Base-by-base conservation (phyloP, 2,888 invertebrate species). In the Hecatera dysodea region DNA sequence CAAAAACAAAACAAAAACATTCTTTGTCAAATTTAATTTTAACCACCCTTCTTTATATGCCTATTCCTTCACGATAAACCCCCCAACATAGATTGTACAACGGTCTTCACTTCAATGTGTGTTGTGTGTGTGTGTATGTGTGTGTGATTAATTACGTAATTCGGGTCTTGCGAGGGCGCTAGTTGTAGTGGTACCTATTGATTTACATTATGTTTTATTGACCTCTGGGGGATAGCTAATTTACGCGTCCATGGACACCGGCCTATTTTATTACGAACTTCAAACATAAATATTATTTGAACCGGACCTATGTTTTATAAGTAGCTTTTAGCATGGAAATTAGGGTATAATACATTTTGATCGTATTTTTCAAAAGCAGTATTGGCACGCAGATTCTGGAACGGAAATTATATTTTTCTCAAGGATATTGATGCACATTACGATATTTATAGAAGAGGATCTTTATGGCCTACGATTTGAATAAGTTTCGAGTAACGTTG, bases 91-190 rank as follows among this genome's bases (percentile, higher is more conserved):
- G 22, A 59, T 22, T 70, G 36, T 53, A 7, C 39, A 48, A 44
- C 22, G 33, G 22, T 74, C 15, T 65, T 56, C 8, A 11, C 7
- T 17, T 7, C 4, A 0, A 27, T 17, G 68, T 36, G 57, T 36
- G 24, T 15, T 27, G 74, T 67, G 59, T 84, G 85, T 87, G 84
- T 27, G 75, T 67, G 59, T 84, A 85, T 87, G 84, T 83, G 89
- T 88, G 88, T 89, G 59, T 80, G 88, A 89, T 91, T 90, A 91
- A 91, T 91, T 86, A 88, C 89, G 87, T 88, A 88, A 89, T 89
- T 89, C 84, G 64, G 86, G 82, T 81, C 85, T 87, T 83, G 77
- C 66, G 83, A 80, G 87, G 85, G 86, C 63, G 77, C 78, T 87
- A 87, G 86, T 87, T 81, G 70, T 87, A 89, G 89, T 90, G 84